A percentile compares a stretch with the other conserved stretches of the same genome.
Evolutionary conservation across 2,113 vertebrate species (phyloP).

Genomic region (Astur gentilis): DNA sequence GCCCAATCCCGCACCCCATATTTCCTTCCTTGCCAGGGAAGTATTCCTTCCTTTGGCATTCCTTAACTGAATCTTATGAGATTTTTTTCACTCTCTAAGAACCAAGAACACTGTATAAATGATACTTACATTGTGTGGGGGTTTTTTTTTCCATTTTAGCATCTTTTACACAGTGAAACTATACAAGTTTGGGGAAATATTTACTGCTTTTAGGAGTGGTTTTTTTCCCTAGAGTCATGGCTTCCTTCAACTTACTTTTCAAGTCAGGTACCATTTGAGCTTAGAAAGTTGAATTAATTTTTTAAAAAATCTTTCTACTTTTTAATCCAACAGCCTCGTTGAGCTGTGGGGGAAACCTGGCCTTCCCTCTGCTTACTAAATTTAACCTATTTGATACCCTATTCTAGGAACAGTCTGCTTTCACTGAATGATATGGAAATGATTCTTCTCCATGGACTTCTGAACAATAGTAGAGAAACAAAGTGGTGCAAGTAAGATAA

Average conservation of each 20-base stretch:
- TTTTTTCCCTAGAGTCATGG: rapidly evolving
- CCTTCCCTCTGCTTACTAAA: neutral
- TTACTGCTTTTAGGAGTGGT: neutral
- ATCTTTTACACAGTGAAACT: neutral
- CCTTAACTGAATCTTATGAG: neutral
- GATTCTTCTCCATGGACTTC: neutral
- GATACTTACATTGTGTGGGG: neutral
- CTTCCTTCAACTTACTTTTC: neutral
- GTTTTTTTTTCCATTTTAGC: neutral
- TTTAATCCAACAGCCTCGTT: neutral
- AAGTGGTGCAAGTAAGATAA: neutral
- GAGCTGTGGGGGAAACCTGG: neutral
- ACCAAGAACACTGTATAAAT: neutral
- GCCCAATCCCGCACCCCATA: rapidly evolving
- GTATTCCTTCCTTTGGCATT: neutral
- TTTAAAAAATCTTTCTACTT: rapidly evolving
- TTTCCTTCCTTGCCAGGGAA: neutral
- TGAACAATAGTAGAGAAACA: neutral
- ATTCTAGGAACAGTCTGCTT: neutral
- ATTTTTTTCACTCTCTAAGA: neutral
- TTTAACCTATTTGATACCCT: neutral
- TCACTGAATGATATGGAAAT: neutral
- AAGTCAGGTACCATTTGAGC: neutral
- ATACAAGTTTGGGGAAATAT: neutral
- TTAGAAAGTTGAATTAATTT: neutral